These are phyloP conservation scores for Leptopilina clavipes DNA, from an alignment of 1,140 invertebrate genomes.

Conservation along the genomic window DNA sequence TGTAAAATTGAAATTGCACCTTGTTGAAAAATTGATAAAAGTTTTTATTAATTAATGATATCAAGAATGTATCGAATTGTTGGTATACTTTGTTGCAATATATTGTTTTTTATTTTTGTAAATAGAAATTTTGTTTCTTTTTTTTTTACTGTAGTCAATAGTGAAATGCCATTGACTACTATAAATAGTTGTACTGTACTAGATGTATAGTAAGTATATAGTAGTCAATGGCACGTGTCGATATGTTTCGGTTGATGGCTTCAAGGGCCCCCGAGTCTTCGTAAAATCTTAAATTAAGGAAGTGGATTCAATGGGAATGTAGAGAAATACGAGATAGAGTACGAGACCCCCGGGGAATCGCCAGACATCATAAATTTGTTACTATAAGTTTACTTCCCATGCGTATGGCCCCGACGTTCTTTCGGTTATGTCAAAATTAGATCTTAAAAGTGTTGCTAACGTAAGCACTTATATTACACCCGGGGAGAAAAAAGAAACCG, in stretches of 20 bases:
- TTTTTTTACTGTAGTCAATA: background rate
- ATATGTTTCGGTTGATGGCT: background rate
- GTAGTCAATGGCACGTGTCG: conserved; percentile 1
- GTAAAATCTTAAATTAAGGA: conserved; percentile 27
- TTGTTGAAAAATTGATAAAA: too few relatives aligned
- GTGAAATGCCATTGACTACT: too few relatives aligned
- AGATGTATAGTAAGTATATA: too few relatives aligned
- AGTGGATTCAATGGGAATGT: conserved; percentile 4
- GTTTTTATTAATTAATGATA: too few relatives aligned
- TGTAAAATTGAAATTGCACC: too few relatives aligned
- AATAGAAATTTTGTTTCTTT: too few relatives aligned
- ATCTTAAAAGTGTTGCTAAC: background rate
- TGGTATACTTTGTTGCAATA: too few relatives aligned
- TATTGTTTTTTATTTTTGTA: too few relatives aligned
- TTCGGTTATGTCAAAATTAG: background rate
- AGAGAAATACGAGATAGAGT: background rate
- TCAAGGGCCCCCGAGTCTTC: background rate
- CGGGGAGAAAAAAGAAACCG: background rate
- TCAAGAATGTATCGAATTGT: too few relatives aligned
- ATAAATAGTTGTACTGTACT: too few relatives aligned
- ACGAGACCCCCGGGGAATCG: background rate
- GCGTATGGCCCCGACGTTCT: background rate
- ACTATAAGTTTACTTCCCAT: conserved; percentile 3
- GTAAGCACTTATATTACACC: background rate
- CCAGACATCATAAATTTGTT: conserved; percentile 12